phyloP scores from a whole-genome alignment of 2,113 vertebrate genomes.

The Hippolais icterina region DNA sequence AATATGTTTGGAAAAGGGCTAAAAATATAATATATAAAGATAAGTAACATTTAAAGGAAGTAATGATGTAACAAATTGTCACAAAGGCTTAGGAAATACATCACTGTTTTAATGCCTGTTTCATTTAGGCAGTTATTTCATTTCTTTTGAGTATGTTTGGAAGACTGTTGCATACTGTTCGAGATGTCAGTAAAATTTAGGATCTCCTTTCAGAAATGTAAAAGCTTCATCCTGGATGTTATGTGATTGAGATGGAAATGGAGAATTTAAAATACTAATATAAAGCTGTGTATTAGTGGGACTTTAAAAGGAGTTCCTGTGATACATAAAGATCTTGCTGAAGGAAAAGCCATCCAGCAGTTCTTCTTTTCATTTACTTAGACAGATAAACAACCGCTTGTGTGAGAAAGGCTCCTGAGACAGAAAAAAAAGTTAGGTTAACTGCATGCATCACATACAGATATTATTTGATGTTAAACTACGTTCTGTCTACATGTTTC shows the following conservation, averaged over 20 bases:
- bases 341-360: background rate
- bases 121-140: background rate
- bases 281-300: background rate
- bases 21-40: background rate
- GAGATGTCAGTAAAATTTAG: background rate
- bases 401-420: background rate
- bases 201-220: background rate
- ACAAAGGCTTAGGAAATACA: background rate
- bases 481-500: background rate
- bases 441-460: background rate
- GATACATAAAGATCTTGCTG: background rate
- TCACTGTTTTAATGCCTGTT: background rate
- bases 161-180: background rate
- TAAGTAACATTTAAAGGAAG: background rate
- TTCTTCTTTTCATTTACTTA: background rate
- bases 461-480: background rate
- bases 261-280: background rate
- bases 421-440: background rate
- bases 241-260: background rate
- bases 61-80: background rate
- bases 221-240: background rate
- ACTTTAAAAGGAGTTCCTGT: background rate
- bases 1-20: background rate
- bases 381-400: background rate
- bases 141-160: background rate